Evolutionary conservation across 1,140 invertebrate genomes (phyloP).

Genomic region (silkworm (Bombyx mori)): DNA sequence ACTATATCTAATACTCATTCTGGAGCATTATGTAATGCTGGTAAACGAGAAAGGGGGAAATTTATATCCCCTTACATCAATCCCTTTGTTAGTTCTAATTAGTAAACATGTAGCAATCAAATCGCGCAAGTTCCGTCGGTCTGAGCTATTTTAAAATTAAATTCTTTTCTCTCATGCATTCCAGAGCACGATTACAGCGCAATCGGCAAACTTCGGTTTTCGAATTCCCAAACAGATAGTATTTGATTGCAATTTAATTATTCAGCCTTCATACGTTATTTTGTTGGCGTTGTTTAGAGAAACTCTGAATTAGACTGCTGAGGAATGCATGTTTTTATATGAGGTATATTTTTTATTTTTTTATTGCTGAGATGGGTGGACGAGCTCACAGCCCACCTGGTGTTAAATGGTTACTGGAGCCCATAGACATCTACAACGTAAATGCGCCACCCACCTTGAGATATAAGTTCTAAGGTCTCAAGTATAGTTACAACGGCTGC

Average conservation of each 20-base stretch:
- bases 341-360: too few species aligned
- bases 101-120: constrained; percentile 48
- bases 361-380: too few species aligned
- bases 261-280: not conserved
- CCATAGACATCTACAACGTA: too few species aligned
- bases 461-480: too few species aligned
- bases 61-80: constrained; percentile 28
- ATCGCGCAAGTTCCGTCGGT: constrained; percentile 28
- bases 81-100: constrained; percentile 45
- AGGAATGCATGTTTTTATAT: too few species aligned
- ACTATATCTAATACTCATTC: constrained; percentile 24
- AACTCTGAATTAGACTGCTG: not conserved
- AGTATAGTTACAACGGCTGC: too few species aligned
- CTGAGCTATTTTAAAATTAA: constrained; percentile 52
- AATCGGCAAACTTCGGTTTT: constrained; percentile 34
- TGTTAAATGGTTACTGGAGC: too few species aligned
- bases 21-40: not conserved
- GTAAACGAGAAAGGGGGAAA: constrained; percentile 16
- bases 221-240: constrained; percentile 40
- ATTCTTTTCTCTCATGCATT: constrained; percentile 60
- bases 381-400: too few species aligned
- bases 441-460: too few species aligned
- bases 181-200: constrained; percentile 46
- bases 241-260: constrained; percentile 49
- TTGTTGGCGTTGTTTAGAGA: not conserved